These are phyloP conservation scores for Protodeltote pygarga DNA, from an alignment of 2,888 invertebrate genomes.

Conservation along the genomic window DNA sequence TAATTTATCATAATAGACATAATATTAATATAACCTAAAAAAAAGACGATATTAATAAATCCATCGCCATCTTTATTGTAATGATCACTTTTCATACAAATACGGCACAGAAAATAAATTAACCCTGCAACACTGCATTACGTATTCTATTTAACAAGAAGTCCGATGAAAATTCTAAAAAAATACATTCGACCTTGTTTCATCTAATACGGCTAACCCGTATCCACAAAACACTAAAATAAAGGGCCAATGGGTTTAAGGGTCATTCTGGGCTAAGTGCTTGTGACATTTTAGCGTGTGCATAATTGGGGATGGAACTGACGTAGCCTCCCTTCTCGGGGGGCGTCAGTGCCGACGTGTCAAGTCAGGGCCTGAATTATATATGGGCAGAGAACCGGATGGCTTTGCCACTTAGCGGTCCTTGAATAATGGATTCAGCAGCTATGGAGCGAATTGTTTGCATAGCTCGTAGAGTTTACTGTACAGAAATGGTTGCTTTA, in stretches of 20 bases:
- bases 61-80: no score
- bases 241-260: slow-evolving; percentile 85
- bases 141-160: slow-evolving; percentile 32
- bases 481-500: not conserved
- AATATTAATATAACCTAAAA: no score
- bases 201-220: slow-evolving; percentile 63
- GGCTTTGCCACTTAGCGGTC: slow-evolving; percentile 81
- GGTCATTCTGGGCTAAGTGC: slow-evolving; percentile 80
- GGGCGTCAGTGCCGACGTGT: slow-evolving; percentile 80
- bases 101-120: no score
- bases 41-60: no score
- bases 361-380: slow-evolving; percentile 82
- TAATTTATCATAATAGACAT: no score
- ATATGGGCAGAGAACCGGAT: slow-evolving; percentile 79
- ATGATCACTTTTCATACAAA: no score
- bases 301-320: slow-evolving; percentile 84
- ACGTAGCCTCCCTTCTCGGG: slow-evolving; percentile 58
- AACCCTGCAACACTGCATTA: no score
- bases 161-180: slow-evolving; percentile 37
- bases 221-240: slow-evolving; percentile 69
- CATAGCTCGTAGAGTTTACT: slow-evolving; percentile 24
- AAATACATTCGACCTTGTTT: slow-evolving; percentile 47
- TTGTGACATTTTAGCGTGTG: slow-evolving; percentile 80
- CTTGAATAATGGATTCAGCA: slow-evolving; percentile 79
- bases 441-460: slow-evolving; percentile 53